Conservation (phyloP, 2,888 invertebrate genomes). For the Chymomyza caudatula region DNA sequence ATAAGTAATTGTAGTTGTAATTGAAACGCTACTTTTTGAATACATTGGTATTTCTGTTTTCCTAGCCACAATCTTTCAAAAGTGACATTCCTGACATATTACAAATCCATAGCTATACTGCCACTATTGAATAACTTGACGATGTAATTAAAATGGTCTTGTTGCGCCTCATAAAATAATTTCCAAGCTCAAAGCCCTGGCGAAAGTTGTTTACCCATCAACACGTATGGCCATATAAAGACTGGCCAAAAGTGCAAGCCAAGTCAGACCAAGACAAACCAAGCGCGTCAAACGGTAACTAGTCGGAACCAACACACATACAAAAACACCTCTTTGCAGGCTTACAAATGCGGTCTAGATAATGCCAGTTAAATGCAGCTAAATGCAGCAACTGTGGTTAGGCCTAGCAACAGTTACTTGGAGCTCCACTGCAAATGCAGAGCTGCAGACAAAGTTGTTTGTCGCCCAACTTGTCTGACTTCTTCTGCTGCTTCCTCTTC, state of each 20-base stretch:
- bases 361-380: conserved; percentile 47
- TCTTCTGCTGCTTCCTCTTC: not conserved
- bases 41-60: no score
- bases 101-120: not conserved
- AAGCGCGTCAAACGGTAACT: conserved; percentile 50
- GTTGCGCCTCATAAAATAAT: conserved; percentile 49
- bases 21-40: no score
- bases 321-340: not conserved
- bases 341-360: conserved; percentile 58
- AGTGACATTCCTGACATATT: no score
- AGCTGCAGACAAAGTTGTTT: conserved; percentile 28
- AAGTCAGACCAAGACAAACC: conserved; percentile 26
- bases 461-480: conserved; percentile 1
- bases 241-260: conserved; percentile 50
- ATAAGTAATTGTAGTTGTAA: no score
- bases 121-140: not conserved
- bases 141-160: conserved; percentile 10
- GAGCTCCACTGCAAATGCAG: conserved; percentile 14
- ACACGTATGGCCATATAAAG: no score
- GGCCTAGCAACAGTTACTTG: not conserved
- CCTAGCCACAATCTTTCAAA: no score
- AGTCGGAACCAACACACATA: conserved; percentile 52
- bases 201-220: conserved; percentile 52
- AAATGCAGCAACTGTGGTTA: conserved; percentile 10
- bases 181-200: conserved; percentile 21